Conservation (phyloP, 2,113 vertebrate genomes). For the Vidua chalybeata region DNA sequence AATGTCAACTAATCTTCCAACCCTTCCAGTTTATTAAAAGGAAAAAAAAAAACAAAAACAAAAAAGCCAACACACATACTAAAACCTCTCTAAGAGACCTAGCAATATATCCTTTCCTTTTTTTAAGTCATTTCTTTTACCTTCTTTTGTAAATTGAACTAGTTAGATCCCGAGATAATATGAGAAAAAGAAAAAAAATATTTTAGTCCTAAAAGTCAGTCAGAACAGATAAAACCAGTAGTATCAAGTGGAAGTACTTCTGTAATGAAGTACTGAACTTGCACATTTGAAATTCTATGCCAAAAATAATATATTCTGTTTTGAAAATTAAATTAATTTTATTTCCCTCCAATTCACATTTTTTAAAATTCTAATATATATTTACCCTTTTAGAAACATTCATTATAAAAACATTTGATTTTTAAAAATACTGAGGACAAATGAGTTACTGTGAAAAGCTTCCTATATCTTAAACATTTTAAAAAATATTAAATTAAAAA, state of each 20-base stretch:
- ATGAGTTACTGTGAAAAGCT: background rate
- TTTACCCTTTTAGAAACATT: background rate
- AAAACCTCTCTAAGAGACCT: background rate
- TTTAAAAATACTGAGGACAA: background rate
- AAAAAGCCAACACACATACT: background rate
- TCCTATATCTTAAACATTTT: background rate
- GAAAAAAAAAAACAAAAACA: too few species aligned
- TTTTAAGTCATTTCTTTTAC: background rate
- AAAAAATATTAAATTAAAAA: background rate
- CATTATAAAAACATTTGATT: background rate
- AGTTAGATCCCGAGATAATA: background rate
- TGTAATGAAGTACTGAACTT: background rate
- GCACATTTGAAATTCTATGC: background rate
- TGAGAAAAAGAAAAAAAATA: accelerated
- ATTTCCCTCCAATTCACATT: background rate
- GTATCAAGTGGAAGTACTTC: background rate
- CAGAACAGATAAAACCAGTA: background rate
- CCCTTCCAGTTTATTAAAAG: background rate
- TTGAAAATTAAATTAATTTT: background rate
- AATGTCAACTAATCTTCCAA: background rate
- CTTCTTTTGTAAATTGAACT: background rate
- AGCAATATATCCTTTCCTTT: background rate
- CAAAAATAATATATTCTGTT: background rate
- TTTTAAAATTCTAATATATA: background rate
- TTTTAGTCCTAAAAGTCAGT: background rate